phyloP scores from a whole-genome alignment of 2,888 invertebrate species.

The Lithophane leautieri region DNA sequence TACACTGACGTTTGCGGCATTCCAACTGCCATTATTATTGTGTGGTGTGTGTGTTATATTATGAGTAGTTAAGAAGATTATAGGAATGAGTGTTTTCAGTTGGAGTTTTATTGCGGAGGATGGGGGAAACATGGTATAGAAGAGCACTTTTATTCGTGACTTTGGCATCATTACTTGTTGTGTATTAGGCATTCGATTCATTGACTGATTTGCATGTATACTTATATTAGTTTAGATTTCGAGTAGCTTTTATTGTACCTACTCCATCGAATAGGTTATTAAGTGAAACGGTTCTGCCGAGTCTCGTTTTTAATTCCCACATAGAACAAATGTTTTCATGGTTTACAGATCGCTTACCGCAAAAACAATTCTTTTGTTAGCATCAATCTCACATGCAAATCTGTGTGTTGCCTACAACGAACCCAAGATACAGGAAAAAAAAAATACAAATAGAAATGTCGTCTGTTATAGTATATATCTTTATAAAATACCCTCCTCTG shows the following conservation, averaged over 20 bases:
- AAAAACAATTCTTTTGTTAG: background rate
- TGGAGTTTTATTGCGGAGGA: conserved; percentile 8
- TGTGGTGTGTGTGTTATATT: conserved; percentile 19
- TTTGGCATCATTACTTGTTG: background rate
- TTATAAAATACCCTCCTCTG: background rate
- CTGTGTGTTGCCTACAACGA: background rate
- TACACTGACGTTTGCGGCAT: conserved; percentile 56
- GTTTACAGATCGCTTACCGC: background rate
- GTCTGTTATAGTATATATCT: background rate
- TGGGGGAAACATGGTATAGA: background rate
- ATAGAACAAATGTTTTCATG: background rate
- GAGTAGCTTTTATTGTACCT: background rate
- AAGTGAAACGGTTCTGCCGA: background rate
- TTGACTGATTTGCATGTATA: background rate
- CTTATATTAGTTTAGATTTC: background rate
- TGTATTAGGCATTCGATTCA: background rate
- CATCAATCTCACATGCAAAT: background rate
- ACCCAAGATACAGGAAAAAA: too few species aligned
- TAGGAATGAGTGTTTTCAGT: conserved; percentile 23
- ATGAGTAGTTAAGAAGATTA: conserved; percentile 23
- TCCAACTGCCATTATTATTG: conserved; percentile 52
- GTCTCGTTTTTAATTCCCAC: background rate
- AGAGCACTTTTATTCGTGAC: background rate
- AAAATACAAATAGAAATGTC: background rate
- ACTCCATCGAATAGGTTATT: background rate